Evolutionary conservation across 2,797 vertebrate genomes (phyloP).

Genomic region (Protonibea diacanthus): DNA sequence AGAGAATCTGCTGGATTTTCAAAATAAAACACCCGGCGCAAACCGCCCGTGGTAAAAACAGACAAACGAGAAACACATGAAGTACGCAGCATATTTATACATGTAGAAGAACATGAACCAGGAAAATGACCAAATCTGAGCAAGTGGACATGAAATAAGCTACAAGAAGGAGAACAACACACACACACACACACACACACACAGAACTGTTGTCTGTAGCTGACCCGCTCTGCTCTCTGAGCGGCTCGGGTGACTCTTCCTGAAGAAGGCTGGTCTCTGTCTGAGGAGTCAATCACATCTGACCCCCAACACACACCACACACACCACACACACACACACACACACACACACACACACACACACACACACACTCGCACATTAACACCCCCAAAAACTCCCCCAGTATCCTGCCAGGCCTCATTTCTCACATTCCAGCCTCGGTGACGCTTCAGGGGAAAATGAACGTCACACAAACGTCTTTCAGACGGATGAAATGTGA

Average conservation of each 20-base stretch:
- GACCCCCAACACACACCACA: conserved; percentile 38
- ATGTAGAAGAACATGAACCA: too few relatives aligned
- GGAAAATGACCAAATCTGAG: too few relatives aligned
- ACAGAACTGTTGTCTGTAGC: background rate
- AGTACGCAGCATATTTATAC: too few relatives aligned
- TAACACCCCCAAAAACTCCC: conserved; percentile 27
- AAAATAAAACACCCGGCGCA: too few relatives aligned
- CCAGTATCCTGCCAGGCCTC: conserved; percentile 36
- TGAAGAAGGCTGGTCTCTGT: conserved; percentile 66
- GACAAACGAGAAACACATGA: too few relatives aligned
- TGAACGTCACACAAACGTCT: conserved; percentile 33
- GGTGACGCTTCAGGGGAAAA: conserved; percentile 37
- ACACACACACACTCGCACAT: conserved; percentile 24
- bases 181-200: conserved; percentile 3
- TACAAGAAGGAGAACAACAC: too few relatives aligned
- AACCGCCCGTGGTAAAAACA: too few relatives aligned
- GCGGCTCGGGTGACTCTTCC: conserved; percentile 7
- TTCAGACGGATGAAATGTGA: background rate
- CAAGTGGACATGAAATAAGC: too few relatives aligned
- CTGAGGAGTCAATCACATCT: conserved; percentile 50
- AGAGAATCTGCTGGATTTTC: too few relatives aligned
- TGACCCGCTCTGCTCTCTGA: conserved; percentile 38
- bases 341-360: too few relatives aligned
- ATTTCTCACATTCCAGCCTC: conserved; percentile 65
- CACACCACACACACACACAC: conserved; percentile 12